phyloP scores from a whole-genome alignment of 2,113 vertebrate species.

The Spea bombifrons region DNA sequence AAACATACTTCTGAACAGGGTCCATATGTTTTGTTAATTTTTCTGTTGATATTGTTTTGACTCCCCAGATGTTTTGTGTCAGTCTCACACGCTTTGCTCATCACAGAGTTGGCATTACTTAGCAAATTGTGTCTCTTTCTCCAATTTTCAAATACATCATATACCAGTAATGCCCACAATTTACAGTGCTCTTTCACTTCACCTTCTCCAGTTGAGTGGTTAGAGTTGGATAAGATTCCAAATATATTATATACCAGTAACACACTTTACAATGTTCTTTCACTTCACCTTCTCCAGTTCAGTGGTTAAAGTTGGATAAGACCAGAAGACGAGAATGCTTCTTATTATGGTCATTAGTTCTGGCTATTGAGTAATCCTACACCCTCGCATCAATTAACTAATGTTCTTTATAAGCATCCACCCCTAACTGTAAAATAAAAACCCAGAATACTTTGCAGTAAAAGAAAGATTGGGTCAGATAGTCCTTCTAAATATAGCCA shows the following conservation, averaged over 20 bases:
- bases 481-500: too few species aligned
- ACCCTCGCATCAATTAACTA: background rate
- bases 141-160: slow-evolving; percentile 8
- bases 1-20: slow-evolving; percentile 34
- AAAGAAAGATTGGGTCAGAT: background rate
- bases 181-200: background rate
- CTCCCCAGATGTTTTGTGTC: slow-evolving; percentile 42
- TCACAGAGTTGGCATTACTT: slow-evolving; percentile 42
- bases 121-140: slow-evolving; percentile 22
- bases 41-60: slow-evolving; percentile 36
- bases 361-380: background rate
- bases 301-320: background rate
- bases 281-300: background rate
- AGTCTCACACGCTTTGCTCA: slow-evolving; percentile 30
- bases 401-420: background rate
- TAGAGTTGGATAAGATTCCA: background rate
- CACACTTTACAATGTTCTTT: background rate
- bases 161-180: slow-evolving; percentile 16
- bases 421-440: background rate
- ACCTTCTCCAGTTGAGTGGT: background rate
- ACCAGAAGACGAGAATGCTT: background rate
- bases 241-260: slow-evolving; percentile 25
- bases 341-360: background rate
- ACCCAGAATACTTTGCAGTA: background rate
- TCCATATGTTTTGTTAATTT: slow-evolving; percentile 43